A percentile compares a stretch with the other conserved stretches of the same genome.
phyloP scores from a whole-genome alignment of 1,140 invertebrate genomes.

The Galleria mellonella region DNA sequence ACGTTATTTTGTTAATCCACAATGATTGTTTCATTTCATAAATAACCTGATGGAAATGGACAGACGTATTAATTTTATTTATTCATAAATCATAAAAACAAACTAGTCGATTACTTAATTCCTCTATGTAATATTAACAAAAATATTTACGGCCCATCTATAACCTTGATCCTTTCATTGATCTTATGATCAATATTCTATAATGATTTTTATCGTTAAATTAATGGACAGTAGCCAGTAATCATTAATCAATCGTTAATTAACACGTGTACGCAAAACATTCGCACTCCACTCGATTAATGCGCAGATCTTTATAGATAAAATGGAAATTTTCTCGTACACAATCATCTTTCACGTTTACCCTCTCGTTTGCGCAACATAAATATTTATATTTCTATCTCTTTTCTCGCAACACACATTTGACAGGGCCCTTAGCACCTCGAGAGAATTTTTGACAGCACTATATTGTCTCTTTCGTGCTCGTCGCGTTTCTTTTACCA shows the following conservation, averaged over 20 bases:
- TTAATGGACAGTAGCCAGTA: conserved; percentile 32
- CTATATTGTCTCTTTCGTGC: conserved; percentile 16
- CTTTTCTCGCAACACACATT: conserved; percentile 13
- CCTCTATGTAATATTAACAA: no score
- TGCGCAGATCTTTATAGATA: conserved; percentile 45
- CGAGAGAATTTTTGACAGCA: conserved; percentile 7
- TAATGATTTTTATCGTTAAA: conserved; percentile 32
- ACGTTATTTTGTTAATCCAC: no score
- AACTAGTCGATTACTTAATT: no score
- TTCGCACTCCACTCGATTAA: conserved; percentile 45
- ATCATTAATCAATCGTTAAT: conserved; percentile 56
- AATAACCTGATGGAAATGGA: no score
- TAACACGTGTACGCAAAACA: conserved; percentile 34
- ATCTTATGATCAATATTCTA: conserved; percentile 13
- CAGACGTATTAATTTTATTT: no score
- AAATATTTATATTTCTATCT: conserved; percentile 1
- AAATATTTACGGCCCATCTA: no score
- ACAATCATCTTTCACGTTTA: conserved; percentile 28
- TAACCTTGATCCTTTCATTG: no score
- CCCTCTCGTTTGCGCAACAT: conserved; percentile 4
- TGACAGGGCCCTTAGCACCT: conserved; percentile 8
- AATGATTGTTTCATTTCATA: no score
- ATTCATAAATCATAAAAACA: no score
- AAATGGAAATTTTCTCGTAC: conserved; percentile 37
- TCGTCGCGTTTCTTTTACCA: conserved; percentile 4